phyloP scores from a whole-genome alignment of 2,797 vertebrate species.

The Tarsius wallacei region DNA sequence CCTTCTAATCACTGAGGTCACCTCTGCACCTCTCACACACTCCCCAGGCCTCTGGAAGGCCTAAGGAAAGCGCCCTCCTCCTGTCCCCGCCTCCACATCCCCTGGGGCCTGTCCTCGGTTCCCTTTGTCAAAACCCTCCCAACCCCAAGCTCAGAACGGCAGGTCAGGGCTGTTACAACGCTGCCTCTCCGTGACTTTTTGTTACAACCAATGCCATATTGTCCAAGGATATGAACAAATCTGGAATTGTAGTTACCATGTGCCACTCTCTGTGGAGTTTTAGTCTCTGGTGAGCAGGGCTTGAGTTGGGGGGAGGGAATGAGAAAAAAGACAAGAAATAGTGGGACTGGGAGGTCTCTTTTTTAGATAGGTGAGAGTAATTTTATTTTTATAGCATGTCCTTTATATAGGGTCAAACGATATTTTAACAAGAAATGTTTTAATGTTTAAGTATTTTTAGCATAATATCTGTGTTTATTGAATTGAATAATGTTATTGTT shows the following conservation, averaged over 20 bases:
- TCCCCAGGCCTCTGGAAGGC: not conserved
- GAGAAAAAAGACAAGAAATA: too few relatives aligned
- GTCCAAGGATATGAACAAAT: not conserved
- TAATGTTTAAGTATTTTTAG: too few relatives aligned
- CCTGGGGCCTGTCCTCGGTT: not conserved
- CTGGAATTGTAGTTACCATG: not conserved
- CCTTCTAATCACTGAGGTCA: not conserved
- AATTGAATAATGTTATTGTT: too few relatives aligned
- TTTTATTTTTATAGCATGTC: too few relatives aligned
- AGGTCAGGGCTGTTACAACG: not conserved
- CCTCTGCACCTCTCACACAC: not conserved
- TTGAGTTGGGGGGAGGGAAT: too few relatives aligned
- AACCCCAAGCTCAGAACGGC: not conserved
- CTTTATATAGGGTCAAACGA: too few relatives aligned
- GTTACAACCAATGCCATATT: not conserved
- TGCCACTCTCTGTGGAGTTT: not conserved
- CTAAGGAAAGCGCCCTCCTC: not conserved
- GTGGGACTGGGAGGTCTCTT: too few relatives aligned
- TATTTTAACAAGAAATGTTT: too few relatives aligned
- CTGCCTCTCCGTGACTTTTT: not conserved
- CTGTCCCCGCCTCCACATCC: not conserved
- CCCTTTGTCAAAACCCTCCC: not conserved
- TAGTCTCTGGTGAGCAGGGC: too few relatives aligned
- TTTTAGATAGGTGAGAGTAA: too few relatives aligned
- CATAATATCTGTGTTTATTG: too few relatives aligned